Base-by-base conservation (phyloP, 2,113 vertebrate genomes). In the Jaculus jaculus region DNA sequence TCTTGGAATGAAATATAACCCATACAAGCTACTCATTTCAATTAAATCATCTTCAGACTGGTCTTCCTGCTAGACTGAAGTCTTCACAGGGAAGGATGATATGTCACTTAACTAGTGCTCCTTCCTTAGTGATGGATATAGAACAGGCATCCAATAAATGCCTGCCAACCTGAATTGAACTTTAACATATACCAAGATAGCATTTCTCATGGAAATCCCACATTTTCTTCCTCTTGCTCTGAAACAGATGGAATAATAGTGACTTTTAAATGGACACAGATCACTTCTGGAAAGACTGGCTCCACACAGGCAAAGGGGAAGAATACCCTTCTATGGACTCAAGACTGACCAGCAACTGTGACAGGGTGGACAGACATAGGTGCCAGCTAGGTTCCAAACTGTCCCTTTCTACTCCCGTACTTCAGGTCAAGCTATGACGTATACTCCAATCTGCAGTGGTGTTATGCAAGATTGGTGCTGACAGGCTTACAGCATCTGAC, bases 401-500 rank as follows among this genome's bases (percentile, higher is more conserved):
- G 58, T 20, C 75, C 65, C 60, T 63, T 58, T 68, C 58, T 10
- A 34, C 24, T 18, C 10, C 11, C 34, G 15, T 2, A 42, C 51
- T 58, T 37, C 58, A 73, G 39, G 21, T 3, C 3, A 32, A 34
- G 16, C 89, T 13, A 30, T 2, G 26, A 24, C 4, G 61, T 3
- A 13, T 32, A 77, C 54, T 6, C 79, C 5, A 32, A 28, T 10
- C 24, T 9, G 0, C 0, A 63, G 71, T 1, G 0, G 11, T 3
- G 2, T 54, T 10, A 42, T 7, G 0, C 61, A 71, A 72, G 23
- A 15, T 10, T 3, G 7, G 24, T 8, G n/a, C 18, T 34, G 30
- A 15, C 4, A 4, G 24, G 0, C 30, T 0, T 0, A 16, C 4
- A 8, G 47, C 30, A 3, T 0, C 37, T 4, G 16, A 51, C 61